Base-by-base conservation (phyloP, 1,140 invertebrate species). In the Philotrypesis tridentata region DNA sequence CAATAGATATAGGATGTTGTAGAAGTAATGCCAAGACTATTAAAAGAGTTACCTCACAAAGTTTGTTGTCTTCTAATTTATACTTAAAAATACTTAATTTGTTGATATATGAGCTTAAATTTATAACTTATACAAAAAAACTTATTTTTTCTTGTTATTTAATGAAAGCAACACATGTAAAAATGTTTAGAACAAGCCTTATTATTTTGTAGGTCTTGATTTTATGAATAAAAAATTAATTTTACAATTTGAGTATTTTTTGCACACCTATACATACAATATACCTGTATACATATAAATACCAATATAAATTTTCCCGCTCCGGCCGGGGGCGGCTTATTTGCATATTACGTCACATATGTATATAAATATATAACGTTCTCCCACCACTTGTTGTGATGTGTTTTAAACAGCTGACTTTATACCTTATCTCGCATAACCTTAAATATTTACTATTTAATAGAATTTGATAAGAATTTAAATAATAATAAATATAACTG, bases 401-500 rank as follows among this genome's bases (percentile, higher is more conserved):
- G 65, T 80, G 65, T 80, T 43, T 80, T 74, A 21, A 79, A 60
- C 77, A 79, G 68, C 77, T 79, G 67, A 71, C n/a, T n/a, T n/a
- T n/a, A n/a, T n/a, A n/a, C n/a, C n/a, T n/a, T 79, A 31, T 40
- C 12, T 23, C 12, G 1, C 31, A 71, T 79, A 79, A 79, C 77
- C 77, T 79, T 27, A 60, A 0, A 67, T 7, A n/a, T 63, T 63
- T 75, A n/a, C n/a, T n/a, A n/a, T n/a, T n/a, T n/a, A n/a, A n/a
- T n/a, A n/a, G n/a, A n/a, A n/a, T n/a, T n/a, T n/a, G n/a, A n/a
- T n/a, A n/a, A n/a, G n/a, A n/a, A n/a, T n/a, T n/a, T n/a, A n/a
- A n/a, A n/a, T n/a, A n/a, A n/a, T n/a, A n/a, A n/a, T n/a, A n/a
- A n/a, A n/a, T n/a, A n/a, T n/a, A n/a, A n/a, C n/a, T n/a, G n/a